Evolutionary conservation across 2,113 vertebrate genomes (phyloP).

Genomic region (Struthidea cinerea): DNA sequence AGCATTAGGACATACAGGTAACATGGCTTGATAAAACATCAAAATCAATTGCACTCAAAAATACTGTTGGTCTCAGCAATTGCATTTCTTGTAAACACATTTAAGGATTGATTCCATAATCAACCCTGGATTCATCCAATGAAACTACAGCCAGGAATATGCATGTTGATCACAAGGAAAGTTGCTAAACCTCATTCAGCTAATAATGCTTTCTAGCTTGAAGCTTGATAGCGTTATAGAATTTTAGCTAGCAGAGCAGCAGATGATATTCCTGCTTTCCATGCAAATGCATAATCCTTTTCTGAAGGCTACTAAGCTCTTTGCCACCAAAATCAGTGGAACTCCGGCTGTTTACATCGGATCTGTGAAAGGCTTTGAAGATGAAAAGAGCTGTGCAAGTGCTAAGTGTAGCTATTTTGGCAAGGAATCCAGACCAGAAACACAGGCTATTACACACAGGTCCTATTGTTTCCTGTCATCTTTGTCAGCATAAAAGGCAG

Average conservation of each 20-base stretch:
- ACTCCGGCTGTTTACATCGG: background rate
- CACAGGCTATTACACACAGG: background rate
- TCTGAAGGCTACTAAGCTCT: constrained; percentile 37
- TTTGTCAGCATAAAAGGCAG: constrained; percentile 4
- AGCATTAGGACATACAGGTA: background rate
- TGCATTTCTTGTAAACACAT: background rate
- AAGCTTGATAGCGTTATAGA: background rate
- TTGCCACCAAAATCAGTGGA: constrained; percentile 44
- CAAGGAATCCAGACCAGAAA: background rate
- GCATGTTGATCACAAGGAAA: background rate
- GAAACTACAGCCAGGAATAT: background rate
- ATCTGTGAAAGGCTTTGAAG: constrained; percentile 49
- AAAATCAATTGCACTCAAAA: background rate
- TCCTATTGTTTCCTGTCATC: constrained; percentile 22
- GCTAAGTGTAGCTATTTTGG: constrained; percentile 42
- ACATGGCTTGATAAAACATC: background rate
- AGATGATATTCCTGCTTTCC: constrained; percentile 1
- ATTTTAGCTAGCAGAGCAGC: background rate
- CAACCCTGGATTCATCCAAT: background rate
- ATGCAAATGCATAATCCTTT: constrained; percentile 44
- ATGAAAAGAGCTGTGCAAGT: constrained; percentile 31
- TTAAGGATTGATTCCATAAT: background rate
- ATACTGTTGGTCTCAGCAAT: background rate
- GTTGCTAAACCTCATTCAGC: background rate
- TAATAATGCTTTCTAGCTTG: background rate